Percentiles rank a stretch among this genome's conserved stretches.
These are phyloP conservation scores for Kryptolebias marmoratus DNA, from an alignment of 2,113 vertebrate species.

Conservation along the genomic window DNA sequence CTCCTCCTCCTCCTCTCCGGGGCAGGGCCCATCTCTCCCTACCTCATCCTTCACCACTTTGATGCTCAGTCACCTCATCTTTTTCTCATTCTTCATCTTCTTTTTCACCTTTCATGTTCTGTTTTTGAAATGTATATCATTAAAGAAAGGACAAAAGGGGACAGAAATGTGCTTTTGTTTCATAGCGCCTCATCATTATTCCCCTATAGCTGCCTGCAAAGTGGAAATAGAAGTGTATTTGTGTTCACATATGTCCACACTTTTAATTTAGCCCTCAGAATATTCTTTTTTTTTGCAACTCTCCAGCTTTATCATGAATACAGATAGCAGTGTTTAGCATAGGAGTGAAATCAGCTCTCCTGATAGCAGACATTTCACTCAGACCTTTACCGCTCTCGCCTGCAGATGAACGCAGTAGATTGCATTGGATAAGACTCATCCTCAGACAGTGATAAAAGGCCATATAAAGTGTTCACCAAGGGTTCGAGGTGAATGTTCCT, in stretches of 20 bases:
- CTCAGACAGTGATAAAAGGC: constrained; percentile 50
- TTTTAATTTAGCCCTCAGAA: constrained; percentile 41
- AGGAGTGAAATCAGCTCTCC: constrained; percentile 20
- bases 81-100: constrained; percentile 38
- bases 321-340: constrained; percentile 50
- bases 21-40: constrained; percentile 27
- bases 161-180: constrained; percentile 13
- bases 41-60: constrained; percentile 44
- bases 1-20: constrained; percentile 37
- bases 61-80: constrained; percentile 49
- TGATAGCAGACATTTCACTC: constrained; percentile 42
- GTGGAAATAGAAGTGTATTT: constrained; percentile 2
- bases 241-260: constrained; percentile 7
- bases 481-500: constrained; percentile 22
- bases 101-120: constrained; percentile 13
- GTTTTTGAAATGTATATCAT: constrained; percentile 21
- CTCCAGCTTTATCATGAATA: constrained; percentile 31
- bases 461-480: constrained; percentile 29
- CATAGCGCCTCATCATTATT: constrained; percentile 2
- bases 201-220: constrained; percentile 13
- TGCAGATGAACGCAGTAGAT: constrained; percentile 27
- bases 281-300: constrained; percentile 13
- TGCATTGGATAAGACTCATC: constrained; percentile 44
- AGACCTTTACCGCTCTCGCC: constrained; percentile 30
- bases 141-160: constrained; percentile 10